Evolutionary conservation across 2,888 invertebrate species (phyloP), one percentile per base, ranked within the genome.

Genomic region (Plagodis dolabraria): DNA sequence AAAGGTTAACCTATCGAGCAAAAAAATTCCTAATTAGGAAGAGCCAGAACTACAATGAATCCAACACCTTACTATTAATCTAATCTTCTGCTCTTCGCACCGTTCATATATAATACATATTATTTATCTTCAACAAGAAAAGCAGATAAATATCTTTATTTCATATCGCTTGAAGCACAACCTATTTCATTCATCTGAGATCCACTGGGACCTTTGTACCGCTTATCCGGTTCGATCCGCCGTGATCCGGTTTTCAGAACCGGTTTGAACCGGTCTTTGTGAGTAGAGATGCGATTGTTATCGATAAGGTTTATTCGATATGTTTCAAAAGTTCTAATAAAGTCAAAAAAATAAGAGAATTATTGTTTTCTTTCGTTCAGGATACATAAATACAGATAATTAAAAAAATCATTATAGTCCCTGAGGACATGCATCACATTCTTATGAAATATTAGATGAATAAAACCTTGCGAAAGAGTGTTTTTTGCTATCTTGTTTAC

Each of bases 171-270:
- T 47, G 33, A 36, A 40, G 40, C 42, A 38, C 33, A 47, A 38
- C 35, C 42, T 46, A 52, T 53, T 40, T 60, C 53, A 57, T 63
- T 54, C 64, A 60, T 53, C 50, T 12, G 11, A 42, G 42, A 53
- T 56, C 54, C 42, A 58, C 45, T 40, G 55, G 47, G 57, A 64
- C 71, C 68, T 72, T 68, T 70, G 65, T 59, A 54, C 36, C 49
- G 63, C 62, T 68, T 62, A 68, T 68, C 71, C 67, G 63, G 65
- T 57, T 63, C 47, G 55, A 68, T 68, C 68, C 63, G 42, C 52
- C 56, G 53, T 68, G 57, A 71, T 71, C 68, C 71, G 63, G 64
- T 67, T 59, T 53, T 47, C 38, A 54, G 59, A 62, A 58, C 59
- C 60, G 62, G 62, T 62, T 53, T 57, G 53, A 49, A 54, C 35